Conservation (phyloP, 1,140 invertebrate genomes). For the Chrysomallon squamiferum region DNA sequence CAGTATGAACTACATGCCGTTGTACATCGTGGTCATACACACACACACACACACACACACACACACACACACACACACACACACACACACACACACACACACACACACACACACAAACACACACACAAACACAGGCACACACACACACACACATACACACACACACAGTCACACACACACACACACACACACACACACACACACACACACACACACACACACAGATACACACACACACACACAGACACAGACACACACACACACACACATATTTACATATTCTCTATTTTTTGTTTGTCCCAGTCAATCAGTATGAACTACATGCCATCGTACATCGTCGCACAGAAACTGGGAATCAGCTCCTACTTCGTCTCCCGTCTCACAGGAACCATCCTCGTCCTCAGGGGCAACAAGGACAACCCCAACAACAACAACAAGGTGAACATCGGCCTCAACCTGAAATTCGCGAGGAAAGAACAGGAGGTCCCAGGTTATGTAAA, state of each 20-base stretch:
- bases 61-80: not conserved
- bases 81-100: not conserved
- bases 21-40: no score
- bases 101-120: not conserved
- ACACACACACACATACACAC: not conserved
- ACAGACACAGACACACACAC: not conserved
- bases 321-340: constrained; percentile 57
- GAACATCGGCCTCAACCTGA: constrained; percentile 91
- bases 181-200: not conserved
- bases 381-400: constrained; percentile 80
- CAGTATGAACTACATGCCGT: no score
- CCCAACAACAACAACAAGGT: constrained; percentile 65
- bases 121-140: not conserved
- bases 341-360: constrained; percentile 71
- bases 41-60: not conserved
- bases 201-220: not conserved
- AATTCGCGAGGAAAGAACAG: constrained; percentile 80
- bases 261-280: not conserved
- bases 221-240: not conserved
- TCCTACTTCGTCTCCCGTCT: constrained; percentile 78
- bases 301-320: constrained; percentile 30
- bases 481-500: constrained; percentile 81
- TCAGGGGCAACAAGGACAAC: constrained; percentile 39
- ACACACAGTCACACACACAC: not conserved
- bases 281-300: not conserved